Base-by-base conservation (phyloP, 2,797 vertebrate species). In the Pyrocephalus nanus region DNA sequence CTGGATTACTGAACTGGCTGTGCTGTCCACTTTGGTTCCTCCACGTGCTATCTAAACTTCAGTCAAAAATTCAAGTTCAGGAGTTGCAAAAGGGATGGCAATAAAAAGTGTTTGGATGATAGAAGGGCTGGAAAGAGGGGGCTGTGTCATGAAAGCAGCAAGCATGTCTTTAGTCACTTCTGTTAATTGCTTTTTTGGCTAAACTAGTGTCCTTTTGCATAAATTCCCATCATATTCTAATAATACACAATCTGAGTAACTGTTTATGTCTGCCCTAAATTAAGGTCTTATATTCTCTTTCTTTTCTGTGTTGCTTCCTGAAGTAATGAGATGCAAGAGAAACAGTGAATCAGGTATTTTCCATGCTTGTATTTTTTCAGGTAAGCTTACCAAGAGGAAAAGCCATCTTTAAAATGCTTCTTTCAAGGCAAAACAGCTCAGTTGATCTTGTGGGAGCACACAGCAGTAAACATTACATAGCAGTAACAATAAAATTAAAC, bases 181-280 rank as follows among this genome's bases (percentile, higher is more conserved):
- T 90, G 21, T 50, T 92, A 92, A 88, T 86, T 80, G 87, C 72
- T 83, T 71, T 91, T 83, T 79, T 95, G 78, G 82, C 85, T 86
- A 64, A 94, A 93, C 71, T 11, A 0, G 7, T 34, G 72, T 67
- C 12, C 5, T 64, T 61, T 58, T 53, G 53, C 15, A 16, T 67
- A 83, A 92, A 71, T 86, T 64, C 53, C 80, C 71, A 38, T 55
- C 13, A 1, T 71, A 50, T 17, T 94, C 53, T 88, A 74, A 15
- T 91, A 57, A 47, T 64, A 64, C 12, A 50, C 79, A 38, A 12
- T 43, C 57, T 16, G 8, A 69, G 16, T 67, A 51, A 29, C 19
- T 13, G 8, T 55, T 32, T 76, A 3, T 34, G 87, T 67, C 45
- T 54, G 12, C 13, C 3, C 6, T 65, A 9, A 72, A 69, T 55